Evolutionary conservation across 2,888 invertebrate genomes (phyloP).

Genomic region (Drosophila leonis): DNA sequence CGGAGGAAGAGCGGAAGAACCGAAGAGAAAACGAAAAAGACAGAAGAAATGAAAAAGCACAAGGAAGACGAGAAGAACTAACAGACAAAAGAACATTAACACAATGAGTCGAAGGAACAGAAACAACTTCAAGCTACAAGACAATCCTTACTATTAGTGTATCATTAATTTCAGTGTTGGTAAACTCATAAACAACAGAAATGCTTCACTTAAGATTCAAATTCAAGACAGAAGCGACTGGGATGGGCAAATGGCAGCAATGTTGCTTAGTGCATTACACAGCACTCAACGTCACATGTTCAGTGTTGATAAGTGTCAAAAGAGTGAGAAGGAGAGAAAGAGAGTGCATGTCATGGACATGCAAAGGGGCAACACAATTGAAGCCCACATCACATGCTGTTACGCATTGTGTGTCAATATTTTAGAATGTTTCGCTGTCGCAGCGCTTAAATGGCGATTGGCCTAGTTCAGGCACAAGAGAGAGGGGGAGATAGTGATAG

Average conservation of each 20-base stretch:
- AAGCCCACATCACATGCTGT: slow-evolving; percentile 1
- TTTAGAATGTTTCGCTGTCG: slow-evolving; percentile 26
- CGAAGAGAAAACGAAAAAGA: too few relatives aligned
- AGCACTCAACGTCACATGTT: slow-evolving; percentile 1
- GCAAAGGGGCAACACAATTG: background rate
- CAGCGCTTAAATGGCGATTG: slow-evolving; percentile 25
- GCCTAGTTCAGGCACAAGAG: slow-evolving; percentile 6
- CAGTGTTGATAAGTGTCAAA: slow-evolving; percentile 28
- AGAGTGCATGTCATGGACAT: slow-evolving; percentile 10
- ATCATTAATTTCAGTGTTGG: background rate
- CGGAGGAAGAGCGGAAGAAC: too few relatives aligned
- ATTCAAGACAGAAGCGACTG: background rate
- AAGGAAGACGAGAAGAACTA: too few relatives aligned
- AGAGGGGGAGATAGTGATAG: background rate
- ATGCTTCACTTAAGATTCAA: background rate
- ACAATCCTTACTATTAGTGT: background rate
- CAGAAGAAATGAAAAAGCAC: too few relatives aligned
- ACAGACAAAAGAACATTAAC: background rate
- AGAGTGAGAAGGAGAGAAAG: background rate
- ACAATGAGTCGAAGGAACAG: background rate
- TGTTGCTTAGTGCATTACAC: background rate
- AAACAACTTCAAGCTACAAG: too few relatives aligned
- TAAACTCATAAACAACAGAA: background rate
- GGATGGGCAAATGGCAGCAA: background rate
- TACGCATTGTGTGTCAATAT: slow-evolving; percentile 30